phyloP scores from a whole-genome alignment of 2,888 invertebrate genomes.

The Melitaea athalia region DNA sequence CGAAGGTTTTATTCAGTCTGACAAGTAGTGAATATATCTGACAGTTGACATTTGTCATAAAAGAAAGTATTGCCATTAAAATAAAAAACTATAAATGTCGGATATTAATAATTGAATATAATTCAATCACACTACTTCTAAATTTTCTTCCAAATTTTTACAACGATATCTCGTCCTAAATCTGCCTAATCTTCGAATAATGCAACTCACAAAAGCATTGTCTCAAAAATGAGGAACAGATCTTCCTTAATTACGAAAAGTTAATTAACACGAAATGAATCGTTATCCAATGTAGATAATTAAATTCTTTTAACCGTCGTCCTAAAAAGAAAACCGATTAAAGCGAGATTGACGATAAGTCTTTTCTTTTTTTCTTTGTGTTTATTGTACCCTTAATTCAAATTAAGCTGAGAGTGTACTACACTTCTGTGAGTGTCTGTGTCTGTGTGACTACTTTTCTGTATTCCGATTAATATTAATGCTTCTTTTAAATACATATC shows the following conservation, averaged over 20 bases:
- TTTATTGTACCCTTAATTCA: constrained; percentile 10
- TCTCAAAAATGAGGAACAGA: constrained; percentile 16
- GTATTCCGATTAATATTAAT: background rate
- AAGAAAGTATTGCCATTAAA: too few relatives aligned
- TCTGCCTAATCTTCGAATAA: constrained; percentile 11
- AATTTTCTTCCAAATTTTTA: background rate
- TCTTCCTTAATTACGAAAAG: constrained; percentile 49
- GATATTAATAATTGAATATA: too few relatives aligned
- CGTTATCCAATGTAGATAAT: constrained; percentile 50
- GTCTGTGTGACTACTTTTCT: too few relatives aligned
- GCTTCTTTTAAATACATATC: background rate
- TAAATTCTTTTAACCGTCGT: constrained; percentile 50
- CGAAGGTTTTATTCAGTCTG: too few relatives aligned
- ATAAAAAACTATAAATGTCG: too few relatives aligned
- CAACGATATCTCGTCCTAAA: background rate
- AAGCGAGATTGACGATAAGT: constrained; percentile 32
- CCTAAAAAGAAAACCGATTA: constrained; percentile 35
- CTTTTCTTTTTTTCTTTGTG: constrained; percentile 28
- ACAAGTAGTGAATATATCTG: too few relatives aligned
- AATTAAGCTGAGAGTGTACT: constrained; percentile 24
- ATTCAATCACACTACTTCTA: too few relatives aligned
- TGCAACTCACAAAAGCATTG: constrained; percentile 6
- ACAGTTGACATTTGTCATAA: too few relatives aligned
- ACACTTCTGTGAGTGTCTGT: too few relatives aligned
- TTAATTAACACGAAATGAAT: constrained; percentile 51